Evolutionary conservation across 2,797 vertebrate genomes (phyloP).

Genomic region (Cirrhinus molitorella): DNA sequence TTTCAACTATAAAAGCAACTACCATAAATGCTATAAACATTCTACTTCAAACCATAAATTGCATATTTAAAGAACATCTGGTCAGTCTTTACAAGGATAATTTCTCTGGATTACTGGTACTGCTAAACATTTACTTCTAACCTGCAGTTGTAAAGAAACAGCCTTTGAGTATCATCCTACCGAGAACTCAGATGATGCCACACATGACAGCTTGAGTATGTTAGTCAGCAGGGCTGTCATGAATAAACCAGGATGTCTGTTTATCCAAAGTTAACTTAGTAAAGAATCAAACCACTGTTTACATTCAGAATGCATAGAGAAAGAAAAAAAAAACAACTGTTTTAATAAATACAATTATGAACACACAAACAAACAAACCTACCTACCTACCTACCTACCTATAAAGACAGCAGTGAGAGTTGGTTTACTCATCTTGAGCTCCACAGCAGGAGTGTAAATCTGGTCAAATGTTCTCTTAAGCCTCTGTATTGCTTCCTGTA

Average conservation of each 20-base stretch:
- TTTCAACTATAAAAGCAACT: neutral
- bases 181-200: neutral
- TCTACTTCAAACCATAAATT: neutral
- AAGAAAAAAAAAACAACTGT: neutral
- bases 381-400: conserved; percentile 77
- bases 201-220: neutral
- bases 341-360: neutral
- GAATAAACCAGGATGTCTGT: neutral
- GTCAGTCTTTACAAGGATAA: neutral
- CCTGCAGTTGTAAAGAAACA: too few relatives aligned
- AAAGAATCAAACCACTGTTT: neutral
- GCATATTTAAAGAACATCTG: neutral
- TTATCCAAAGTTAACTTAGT: neutral
- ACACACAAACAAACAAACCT: neutral
- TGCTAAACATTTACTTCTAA: neutral
- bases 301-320: neutral
- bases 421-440: conserved; percentile 73
- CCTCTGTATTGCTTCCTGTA: conserved; percentile 44
- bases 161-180: neutral
- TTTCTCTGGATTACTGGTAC: neutral
- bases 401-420: conserved; percentile 69
- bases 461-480: conserved; percentile 63
- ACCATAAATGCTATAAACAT: neutral
- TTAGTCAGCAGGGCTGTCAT: neutral
- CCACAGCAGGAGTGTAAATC: conserved; percentile 47